phyloP scores from a whole-genome alignment of 2,888 invertebrate genomes.

The Syritta pipiens region DNA sequence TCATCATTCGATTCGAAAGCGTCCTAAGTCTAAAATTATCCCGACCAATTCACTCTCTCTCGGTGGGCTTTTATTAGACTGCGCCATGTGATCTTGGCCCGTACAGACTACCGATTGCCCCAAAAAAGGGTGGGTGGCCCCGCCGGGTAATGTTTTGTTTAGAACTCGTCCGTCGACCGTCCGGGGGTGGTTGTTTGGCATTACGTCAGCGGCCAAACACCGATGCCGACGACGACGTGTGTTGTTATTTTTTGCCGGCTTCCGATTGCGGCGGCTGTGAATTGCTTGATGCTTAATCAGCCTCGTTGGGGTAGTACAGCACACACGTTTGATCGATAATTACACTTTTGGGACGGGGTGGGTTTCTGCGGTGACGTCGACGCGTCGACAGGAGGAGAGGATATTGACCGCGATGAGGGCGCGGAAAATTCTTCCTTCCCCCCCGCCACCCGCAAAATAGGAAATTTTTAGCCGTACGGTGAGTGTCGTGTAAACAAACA shows the following conservation, averaged over 20 bases:
- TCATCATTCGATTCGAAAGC: no score
- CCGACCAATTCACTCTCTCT: conserved; percentile 26
- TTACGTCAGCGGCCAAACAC: conserved; percentile 38
- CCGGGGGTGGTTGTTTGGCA: no score
- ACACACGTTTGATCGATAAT: conserved; percentile 16
- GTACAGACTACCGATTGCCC: conserved; percentile 51
- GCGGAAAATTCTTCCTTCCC: no score
- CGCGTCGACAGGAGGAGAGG: conserved; percentile 41
- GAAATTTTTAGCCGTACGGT: no score
- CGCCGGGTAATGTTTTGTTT: conserved; percentile 33
- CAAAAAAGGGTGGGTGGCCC: conserved; percentile 68
- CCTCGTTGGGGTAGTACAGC: conserved; percentile 39
- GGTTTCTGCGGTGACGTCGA: no score
- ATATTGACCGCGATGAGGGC: conserved; percentile 66
- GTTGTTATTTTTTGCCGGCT: conserved; percentile 33
- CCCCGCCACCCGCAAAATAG: no score
- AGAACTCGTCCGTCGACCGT: no score
- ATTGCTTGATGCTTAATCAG: conserved; percentile 49
- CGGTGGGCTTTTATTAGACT: conserved; percentile 42
- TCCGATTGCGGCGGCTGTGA: conserved; percentile 36
- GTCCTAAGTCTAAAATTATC: conserved; percentile 52
- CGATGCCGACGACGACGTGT: no score
- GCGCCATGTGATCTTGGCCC: conserved; percentile 60
- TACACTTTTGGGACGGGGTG: no score
- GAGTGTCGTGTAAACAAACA: conserved; percentile 40